Evolutionary conservation across 2,888 invertebrate genomes (phyloP).

Genomic region (Ceratothoa steindachneri): DNA sequence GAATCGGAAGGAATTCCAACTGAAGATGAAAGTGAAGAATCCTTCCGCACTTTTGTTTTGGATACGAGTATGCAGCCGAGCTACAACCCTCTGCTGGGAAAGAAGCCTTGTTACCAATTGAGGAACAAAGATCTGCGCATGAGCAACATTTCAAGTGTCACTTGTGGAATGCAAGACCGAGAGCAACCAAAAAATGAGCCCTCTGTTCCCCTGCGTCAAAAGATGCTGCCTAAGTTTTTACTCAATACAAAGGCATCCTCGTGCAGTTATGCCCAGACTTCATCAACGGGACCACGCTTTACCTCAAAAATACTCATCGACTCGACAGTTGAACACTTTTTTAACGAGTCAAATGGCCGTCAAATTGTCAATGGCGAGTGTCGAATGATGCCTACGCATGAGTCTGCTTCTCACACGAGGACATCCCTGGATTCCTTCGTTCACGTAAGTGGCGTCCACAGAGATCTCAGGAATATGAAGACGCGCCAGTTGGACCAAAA

Average conservation of each 20-base stretch:
- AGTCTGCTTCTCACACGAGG: background rate
- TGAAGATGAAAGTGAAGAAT: slow-evolving; percentile 1
- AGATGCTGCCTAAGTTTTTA: background rate
- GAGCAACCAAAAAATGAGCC: background rate
- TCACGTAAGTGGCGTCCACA: background rate
- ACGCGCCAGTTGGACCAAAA: too few relatives aligned
- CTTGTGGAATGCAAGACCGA: too few relatives aligned
- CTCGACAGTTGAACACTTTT: too few relatives aligned
- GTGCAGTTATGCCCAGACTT: too few relatives aligned
- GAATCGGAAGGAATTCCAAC: background rate
- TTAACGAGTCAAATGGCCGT: too few relatives aligned
- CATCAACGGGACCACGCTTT: too few relatives aligned
- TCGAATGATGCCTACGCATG: too few relatives aligned
- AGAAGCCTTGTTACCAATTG: background rate
- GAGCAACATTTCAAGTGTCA: too few relatives aligned
- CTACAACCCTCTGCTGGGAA: background rate
- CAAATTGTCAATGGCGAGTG: too few relatives aligned
- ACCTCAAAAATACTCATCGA: too few relatives aligned
- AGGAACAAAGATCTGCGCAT: background rate
- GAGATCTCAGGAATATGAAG: too few relatives aligned
- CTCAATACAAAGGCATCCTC: too few relatives aligned
- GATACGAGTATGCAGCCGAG: background rate
- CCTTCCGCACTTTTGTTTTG: background rate
- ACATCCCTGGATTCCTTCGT: background rate
- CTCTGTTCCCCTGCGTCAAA: background rate